Base-by-base conservation (phyloP, 2,113 vertebrate genomes). In the Chionodraco myersi region DNA sequence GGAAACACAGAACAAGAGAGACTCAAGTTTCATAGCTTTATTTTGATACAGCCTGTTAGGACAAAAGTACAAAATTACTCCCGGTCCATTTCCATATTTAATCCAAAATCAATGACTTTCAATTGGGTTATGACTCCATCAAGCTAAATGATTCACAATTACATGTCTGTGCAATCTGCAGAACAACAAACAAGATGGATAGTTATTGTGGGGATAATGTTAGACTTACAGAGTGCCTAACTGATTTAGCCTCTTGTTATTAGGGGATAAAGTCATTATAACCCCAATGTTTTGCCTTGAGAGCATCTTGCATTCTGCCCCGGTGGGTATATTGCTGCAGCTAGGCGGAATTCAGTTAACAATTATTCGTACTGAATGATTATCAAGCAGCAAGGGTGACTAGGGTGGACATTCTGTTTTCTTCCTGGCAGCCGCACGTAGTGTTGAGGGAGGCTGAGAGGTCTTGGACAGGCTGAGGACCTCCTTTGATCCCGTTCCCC, bases 111-210 rank as follows among this genome's bases (percentile, higher is more conserved):
- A 83, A 90, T 92, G 53, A 45, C 51, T 70, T 86, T 78, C 81
- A 88, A 93, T 93, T 88, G 59, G 75, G 86, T 94, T 93, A 93
- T 69, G 74, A 84, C 83, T 86, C 82, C 80, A 83, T 82, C 61
- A 81, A 67, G 65, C 60, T 79, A 88, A 90, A 89, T 90, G 80
- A 93, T 86, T 89, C 54, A 30, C 82, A 79, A 80, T 86, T 88
- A 85, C 64, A 72, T 57, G 64, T 87, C 90, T 64, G 54, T 84
- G 47, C 67, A 54, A 81, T 80, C 23, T 71, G 77, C 68, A 52
- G 63, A 77, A 73, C 75, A 82, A 82, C 80, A 77, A 88, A 75
- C 18, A 15, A 89, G 88, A 92, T 85, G 89, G 88, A 92, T 87
- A 75, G 84, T 88, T 83, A 89, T 83, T 82, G 79, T 76, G 15